Evolutionary conservation across 2,113 vertebrate species (phyloP).

Genomic region (Tauraco erythrolophus): DNA sequence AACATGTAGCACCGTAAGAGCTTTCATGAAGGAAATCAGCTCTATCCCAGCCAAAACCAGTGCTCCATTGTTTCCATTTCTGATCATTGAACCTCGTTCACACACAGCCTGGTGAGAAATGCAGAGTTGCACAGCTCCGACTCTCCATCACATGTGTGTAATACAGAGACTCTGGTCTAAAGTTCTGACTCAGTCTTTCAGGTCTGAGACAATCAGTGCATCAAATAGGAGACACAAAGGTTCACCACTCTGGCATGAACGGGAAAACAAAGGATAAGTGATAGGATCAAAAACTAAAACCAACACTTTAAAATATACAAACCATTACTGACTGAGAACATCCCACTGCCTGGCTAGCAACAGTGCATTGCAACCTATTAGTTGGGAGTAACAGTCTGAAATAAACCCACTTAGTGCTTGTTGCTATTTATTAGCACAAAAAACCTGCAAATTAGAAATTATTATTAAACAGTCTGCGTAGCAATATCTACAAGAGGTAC

Average conservation of each 20-base stretch:
- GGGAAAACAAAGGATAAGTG: background rate
- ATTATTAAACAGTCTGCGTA: background rate
- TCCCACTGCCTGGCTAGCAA: background rate
- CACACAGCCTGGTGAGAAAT: background rate
- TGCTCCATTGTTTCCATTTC: background rate
- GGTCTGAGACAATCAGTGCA: background rate
- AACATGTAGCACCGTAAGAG: accelerated
- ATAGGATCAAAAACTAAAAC: background rate
- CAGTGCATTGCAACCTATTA: background rate
- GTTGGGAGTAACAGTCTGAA: background rate
- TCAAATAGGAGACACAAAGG: background rate
- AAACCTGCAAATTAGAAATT: background rate
- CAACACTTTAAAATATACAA: background rate
- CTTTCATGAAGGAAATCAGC: background rate
- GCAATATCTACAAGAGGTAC: background rate
- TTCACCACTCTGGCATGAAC: background rate
- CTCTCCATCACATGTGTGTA: background rate
- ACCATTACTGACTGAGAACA: background rate
- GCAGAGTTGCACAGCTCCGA: background rate
- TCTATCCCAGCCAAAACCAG: background rate
- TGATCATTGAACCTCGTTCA: background rate
- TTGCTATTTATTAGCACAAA: background rate
- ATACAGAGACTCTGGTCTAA: background rate
- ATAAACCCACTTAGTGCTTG: background rate
- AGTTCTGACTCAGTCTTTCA: background rate